A percentile compares a stretch with the other conserved stretches of the same genome.
phyloP scores from a whole-genome alignment of 2,113 vertebrate genomes.

The Psittacara wagleri region DNA sequence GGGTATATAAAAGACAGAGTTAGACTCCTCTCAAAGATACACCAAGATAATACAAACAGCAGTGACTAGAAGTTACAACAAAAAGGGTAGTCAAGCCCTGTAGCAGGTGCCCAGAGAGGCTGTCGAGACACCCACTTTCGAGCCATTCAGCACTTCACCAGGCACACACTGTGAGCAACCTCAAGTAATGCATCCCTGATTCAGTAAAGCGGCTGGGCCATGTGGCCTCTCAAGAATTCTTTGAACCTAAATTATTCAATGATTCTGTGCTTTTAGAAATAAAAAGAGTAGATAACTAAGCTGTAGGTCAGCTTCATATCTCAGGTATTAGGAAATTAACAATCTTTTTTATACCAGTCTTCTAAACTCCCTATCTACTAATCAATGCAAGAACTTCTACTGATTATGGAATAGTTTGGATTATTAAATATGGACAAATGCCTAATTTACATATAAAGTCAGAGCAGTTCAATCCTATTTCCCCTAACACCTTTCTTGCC shows the following conservation, averaged over 20 bases:
- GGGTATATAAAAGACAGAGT: background rate
- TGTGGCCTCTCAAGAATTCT: rapidly evolving
- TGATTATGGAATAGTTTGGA: background rate
- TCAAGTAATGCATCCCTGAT: background rate
- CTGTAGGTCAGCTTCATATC: background rate
- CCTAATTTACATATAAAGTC: background rate
- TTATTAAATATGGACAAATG: background rate
- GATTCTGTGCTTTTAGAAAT: background rate
- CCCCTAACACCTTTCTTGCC: background rate
- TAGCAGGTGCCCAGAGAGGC: background rate
- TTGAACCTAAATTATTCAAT: background rate
- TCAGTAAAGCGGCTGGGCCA: background rate
- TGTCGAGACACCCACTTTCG: background rate
- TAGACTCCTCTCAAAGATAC: background rate
- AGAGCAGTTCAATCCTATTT: background rate
- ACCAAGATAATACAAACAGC: background rate
- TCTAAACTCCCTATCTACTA: background rate
- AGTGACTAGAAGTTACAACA: background rate
- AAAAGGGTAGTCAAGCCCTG: background rate
- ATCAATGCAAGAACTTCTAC: background rate
- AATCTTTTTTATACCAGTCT: background rate
- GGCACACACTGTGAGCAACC: background rate
- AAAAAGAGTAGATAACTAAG: background rate
- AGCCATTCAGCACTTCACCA: background rate
- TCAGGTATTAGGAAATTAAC: background rate